These are phyloP conservation scores for Corythaeola cristata DNA, from an alignment of 2,113 vertebrate genomes.

Conservation along the genomic window DNA sequence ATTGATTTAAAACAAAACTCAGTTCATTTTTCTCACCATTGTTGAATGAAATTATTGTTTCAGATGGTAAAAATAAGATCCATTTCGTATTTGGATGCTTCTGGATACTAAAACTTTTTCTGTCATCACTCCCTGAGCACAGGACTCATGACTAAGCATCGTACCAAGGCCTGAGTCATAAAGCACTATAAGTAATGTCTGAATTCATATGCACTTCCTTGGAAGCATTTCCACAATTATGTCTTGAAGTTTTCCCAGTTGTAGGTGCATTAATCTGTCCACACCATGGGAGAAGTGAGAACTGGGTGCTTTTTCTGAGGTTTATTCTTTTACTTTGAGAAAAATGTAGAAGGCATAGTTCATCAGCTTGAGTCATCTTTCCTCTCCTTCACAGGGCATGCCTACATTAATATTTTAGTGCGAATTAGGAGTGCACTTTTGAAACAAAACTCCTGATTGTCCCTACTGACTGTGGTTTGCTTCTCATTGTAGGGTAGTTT, in stretches of 20 bases:
- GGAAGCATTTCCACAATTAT: neutral
- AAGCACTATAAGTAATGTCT: constrained; percentile 9
- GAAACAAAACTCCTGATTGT: fast-evolving
- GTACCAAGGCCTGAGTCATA: neutral
- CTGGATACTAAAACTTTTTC: neutral
- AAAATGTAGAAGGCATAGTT: neutral
- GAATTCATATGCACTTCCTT: neutral
- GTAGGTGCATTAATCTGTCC: neutral
- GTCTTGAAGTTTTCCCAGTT: neutral
- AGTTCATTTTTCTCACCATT: neutral
- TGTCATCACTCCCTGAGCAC: neutral
- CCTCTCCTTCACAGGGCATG: neutral
- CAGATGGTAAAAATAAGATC: neutral
- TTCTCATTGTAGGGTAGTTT: neutral
- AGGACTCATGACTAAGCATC: neutral
- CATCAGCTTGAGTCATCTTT: neutral
- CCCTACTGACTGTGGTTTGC: neutral
- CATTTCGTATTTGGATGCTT: constrained; percentile 9
- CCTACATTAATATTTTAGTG: neutral
- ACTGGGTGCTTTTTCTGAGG: neutral
- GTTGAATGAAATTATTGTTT: neutral
- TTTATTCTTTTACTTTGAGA: neutral
- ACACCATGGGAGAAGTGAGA: neutral
- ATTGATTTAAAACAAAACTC: neutral
- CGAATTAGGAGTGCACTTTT: neutral